Evolutionary conservation across 2,888 invertebrate species (phyloP).

Genomic region (Drosophila neotestacea): DNA sequence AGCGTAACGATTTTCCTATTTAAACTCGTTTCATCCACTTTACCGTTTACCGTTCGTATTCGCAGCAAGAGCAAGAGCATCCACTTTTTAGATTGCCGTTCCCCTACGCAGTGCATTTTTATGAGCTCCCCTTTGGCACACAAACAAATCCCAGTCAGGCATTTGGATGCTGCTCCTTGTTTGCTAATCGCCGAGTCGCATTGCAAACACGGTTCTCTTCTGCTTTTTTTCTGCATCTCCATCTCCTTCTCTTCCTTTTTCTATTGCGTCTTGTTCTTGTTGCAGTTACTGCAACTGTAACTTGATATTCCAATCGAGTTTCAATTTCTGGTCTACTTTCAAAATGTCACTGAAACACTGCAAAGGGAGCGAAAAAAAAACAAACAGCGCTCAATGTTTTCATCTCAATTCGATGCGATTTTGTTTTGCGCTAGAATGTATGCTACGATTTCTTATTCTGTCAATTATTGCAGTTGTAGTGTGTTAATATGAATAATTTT

Average conservation of each 20-base stretch:
- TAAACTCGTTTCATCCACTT: constrained; percentile 58
- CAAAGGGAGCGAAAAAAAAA: neutral
- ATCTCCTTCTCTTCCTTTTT: neutral
- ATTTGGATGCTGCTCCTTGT: constrained; percentile 54
- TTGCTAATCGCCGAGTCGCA: constrained; percentile 59
- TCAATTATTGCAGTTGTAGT: neutral
- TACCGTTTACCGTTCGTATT: constrained; percentile 18
- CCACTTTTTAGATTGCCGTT: constrained; percentile 45
- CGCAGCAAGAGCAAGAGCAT: neutral
- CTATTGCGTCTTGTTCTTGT: neutral
- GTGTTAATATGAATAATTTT: neutral
- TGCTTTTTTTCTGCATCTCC: constrained; percentile 1
- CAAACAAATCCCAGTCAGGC: constrained; percentile 49
- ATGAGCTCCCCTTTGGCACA: constrained; percentile 32
- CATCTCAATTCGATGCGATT: constrained; percentile 19
- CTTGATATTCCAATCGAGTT: constrained; percentile 66
- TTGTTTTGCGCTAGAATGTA: constrained; percentile 24
- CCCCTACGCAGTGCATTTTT: constrained; percentile 68
- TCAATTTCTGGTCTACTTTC: constrained; percentile 55
- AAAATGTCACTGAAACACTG: neutral
- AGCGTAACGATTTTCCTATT: constrained; percentile 63
- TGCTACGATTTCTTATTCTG: constrained; percentile 2
- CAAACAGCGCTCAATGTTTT: constrained; percentile 3
- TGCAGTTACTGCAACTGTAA: constrained; percentile 30
- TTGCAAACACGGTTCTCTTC: constrained; percentile 14